phyloP scores from a whole-genome alignment of 2,113 vertebrate species.

The rat (Rattus norvegicus) region GRCr8 NC_086027.1:65022001-65022500 shows the following conservation, averaged over 20 bases:
- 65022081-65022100: not conserved
- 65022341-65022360: not conserved
- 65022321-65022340: not conserved
- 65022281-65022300: not conserved
- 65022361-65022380: not conserved
- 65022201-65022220: constrained; percentile 41
- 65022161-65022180: not conserved
- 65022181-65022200: not conserved
- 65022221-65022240: not conserved
- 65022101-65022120: not conserved
- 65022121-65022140: not conserved
- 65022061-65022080: not conserved
- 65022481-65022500: not conserved
- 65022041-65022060: not conserved
- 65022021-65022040: not conserved
- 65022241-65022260: not conserved
- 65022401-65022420: not conserved
- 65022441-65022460: not conserved
- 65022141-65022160: not conserved
- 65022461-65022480: not conserved
- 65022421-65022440: not conserved
- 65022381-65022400: not conserved
- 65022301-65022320: not conserved
- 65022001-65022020: not conserved
- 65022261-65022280: not conserved